Evolutionary conservation across 1,140 invertebrate genomes (phyloP).

Genomic region (Drosophila guanche): DNA sequence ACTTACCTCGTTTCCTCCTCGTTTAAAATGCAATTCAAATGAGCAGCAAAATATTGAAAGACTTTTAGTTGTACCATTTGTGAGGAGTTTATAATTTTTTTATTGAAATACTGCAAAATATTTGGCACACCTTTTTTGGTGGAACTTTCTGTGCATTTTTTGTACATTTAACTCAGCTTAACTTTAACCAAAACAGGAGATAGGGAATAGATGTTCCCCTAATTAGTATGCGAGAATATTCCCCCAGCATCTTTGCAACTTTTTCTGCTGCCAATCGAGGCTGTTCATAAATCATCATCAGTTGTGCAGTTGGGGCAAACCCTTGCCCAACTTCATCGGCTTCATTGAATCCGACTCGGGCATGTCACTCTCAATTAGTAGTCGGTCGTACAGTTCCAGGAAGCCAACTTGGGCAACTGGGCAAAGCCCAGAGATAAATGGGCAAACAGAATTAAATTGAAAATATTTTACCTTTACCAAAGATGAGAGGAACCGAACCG

Average conservation of each 20-base stretch:
- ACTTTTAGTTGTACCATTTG: too few species aligned
- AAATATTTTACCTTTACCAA: background rate
- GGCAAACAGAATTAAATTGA: slow-evolving; percentile 2
- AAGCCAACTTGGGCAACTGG: too few species aligned
- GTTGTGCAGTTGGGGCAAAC: background rate
- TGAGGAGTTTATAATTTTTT: too few species aligned
- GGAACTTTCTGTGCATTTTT: too few species aligned
- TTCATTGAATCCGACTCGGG: slow-evolving; percentile 3
- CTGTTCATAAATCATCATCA: slow-evolving; percentile 41
- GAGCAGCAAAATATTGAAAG: too few species aligned
- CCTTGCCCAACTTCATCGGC: slow-evolving; percentile 13
- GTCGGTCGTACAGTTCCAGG: slow-evolving; percentile 3
- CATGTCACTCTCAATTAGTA: slow-evolving; percentile 45
- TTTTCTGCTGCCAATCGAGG: slow-evolving; percentile 13
- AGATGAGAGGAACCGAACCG: background rate
- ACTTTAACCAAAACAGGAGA: too few species aligned
- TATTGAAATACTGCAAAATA: too few species aligned
- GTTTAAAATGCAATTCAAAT: too few species aligned
- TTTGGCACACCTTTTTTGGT: too few species aligned
- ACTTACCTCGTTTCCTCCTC: too few species aligned
- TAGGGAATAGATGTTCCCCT: too few species aligned
- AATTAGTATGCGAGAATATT: slow-evolving; percentile 10
- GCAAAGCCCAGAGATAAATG: slow-evolving; percentile 24
- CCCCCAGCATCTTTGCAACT: slow-evolving; percentile 5
- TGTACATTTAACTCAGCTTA: too few species aligned